Base-by-base conservation (phyloP, 2,113 vertebrate genomes). In the Xiphophorus hellerii region DNA sequence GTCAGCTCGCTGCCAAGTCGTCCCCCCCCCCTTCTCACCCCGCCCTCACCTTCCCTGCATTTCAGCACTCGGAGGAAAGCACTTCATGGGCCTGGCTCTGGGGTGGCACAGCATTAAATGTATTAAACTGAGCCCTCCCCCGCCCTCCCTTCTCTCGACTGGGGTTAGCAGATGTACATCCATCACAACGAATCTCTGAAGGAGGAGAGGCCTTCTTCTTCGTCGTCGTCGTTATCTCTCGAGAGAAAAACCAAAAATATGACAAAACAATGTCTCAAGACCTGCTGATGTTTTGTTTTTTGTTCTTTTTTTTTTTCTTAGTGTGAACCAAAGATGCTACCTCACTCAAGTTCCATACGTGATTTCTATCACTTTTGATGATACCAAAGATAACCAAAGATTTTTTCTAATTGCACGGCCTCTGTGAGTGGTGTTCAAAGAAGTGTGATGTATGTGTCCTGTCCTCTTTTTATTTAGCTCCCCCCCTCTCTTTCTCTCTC, bases 321-420 rank as follows among this genome's bases (percentile, higher is more conserved):
- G 96, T 97, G 95, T 96, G 96, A 99, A 99, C 97, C 97, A 98
- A 98, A 99, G 98, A 99, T 94, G 96, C 98, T 99, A 99, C 98
- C 98, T 99, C 97, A 99, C 97, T 97, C 96, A 88, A 97, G 97
- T 96, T 97, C 96, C 97, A 98, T 96, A 96, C 84, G 96, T 99
- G 97, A 98, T 98, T 97, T 98, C 96, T 97, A 98, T 99, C 97
- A 98, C 97, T 93, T 58, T 95, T 96, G 96, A 98, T 95, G 97
- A 99, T 97, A 99, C 97, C 98, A 98, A 99, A 99, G 97, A 98
- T 95, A 97, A 98, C 97, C 97, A 98, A 99, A 98, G 96, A 97
- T 96, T 94, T 91, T 90, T 95, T 95, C 93, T 88, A 90, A 93
- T 93, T 97, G 96, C 96, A 97, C 95, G 96, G 97, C 96, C 96